A percentile compares a stretch with the other conserved stretches of the same genome.
phyloP scores from a whole-genome alignment of 1,140 invertebrate genomes.

The Drosophila kepulauana region DNA sequence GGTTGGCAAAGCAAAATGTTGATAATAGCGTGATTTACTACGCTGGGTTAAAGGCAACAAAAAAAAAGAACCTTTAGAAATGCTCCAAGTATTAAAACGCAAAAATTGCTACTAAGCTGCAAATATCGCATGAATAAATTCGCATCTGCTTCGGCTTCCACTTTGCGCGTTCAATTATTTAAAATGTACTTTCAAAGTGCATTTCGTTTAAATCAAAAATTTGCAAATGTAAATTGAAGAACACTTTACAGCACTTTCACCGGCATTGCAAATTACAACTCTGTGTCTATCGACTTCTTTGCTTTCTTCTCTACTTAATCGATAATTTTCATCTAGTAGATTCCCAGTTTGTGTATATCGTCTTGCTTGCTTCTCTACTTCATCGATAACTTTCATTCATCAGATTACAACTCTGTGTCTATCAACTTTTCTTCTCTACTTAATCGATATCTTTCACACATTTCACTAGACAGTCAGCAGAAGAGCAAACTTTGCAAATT shows the following conservation, averaged over 20 bases:
- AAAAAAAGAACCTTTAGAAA: conserved; percentile 45
- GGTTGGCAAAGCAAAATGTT: conserved; percentile 66
- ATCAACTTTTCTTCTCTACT: no score
- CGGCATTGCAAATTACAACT: no score
- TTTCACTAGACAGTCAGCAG: conserved; percentile 38
- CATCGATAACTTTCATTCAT: no score
- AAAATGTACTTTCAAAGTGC: background rate
- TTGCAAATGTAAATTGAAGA: no score
- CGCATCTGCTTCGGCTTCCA: conserved; percentile 19
- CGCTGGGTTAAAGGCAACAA: conserved; percentile 27
- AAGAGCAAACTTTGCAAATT: background rate
- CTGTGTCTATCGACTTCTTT: no score
- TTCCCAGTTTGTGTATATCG: no score
- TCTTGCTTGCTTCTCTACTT: no score
- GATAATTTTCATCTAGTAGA: no score
- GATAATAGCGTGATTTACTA: conserved; percentile 76
- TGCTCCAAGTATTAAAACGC: conserved; percentile 26
- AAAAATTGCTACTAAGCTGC: conserved; percentile 7
- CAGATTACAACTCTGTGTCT: no score
- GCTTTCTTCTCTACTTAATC: no score
- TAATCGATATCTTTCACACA: background rate
- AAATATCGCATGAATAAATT: conserved; percentile 27
- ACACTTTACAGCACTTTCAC: background rate
- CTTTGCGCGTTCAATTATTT: background rate
- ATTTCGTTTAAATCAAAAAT: background rate